Evolutionary conservation across 2,888 invertebrate genomes (phyloP).

Genomic region (Thumatha senex): DNA sequence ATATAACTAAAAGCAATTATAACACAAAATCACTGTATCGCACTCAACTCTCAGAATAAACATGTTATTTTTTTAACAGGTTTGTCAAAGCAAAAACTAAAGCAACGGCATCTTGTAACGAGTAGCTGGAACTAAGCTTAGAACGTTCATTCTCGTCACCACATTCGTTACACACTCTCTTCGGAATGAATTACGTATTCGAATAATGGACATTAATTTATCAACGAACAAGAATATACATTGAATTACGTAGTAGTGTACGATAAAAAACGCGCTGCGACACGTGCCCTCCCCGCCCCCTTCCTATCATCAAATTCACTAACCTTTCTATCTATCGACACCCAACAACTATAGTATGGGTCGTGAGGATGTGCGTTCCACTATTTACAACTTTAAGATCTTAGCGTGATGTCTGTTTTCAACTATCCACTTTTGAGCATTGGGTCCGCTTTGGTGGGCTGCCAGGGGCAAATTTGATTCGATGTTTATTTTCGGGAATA

Average conservation of each 20-base stretch:
- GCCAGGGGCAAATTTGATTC: too few species aligned
- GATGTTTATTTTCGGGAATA: too few species aligned
- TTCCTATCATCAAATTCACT: constrained; percentile 73
- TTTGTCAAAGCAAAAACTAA: constrained; percentile 43
- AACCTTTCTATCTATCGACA: constrained; percentile 70
- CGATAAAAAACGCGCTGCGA: constrained; percentile 40
- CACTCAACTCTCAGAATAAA: constrained; percentile 74
- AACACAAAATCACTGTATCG: constrained; percentile 68
- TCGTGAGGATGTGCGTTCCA: constrained; percentile 64
- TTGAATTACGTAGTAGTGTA: constrained; percentile 54
- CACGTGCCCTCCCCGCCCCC: constrained; percentile 43
- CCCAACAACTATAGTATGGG: constrained; percentile 46
- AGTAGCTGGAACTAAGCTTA: constrained; percentile 41
- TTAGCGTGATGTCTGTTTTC: too few species aligned
- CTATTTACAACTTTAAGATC: constrained; percentile 14
- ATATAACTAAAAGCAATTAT: constrained; percentile 75
- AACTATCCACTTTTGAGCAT: neutral
- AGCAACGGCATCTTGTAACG: constrained; percentile 51
- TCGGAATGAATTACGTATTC: constrained; percentile 63
- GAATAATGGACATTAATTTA: constrained; percentile 63
- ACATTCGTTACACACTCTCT: constrained; percentile 46
- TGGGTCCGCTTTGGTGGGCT: too few species aligned
- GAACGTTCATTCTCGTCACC: constrained; percentile 18
- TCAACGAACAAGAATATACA: constrained; percentile 64
- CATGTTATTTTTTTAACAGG: constrained; percentile 32